Conservation (phyloP, 2,113 vertebrate species). For the Pluvialis apricaria region DNA sequence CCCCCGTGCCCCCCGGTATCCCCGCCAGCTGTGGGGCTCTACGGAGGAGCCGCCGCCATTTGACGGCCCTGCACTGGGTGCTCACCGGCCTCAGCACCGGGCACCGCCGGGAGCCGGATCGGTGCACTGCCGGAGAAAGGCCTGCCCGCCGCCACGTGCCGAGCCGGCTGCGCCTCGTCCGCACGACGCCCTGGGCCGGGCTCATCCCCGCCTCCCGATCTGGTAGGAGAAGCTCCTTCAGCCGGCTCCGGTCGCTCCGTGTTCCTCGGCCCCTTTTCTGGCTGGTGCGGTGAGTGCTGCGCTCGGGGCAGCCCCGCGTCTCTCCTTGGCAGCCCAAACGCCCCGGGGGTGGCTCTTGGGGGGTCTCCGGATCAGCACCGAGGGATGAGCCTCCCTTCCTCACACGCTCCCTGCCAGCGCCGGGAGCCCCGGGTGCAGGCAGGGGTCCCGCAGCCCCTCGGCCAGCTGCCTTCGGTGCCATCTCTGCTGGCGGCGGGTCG, state of each 20-base stretch:
- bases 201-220: neutral
- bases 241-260: no score
- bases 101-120: neutral
- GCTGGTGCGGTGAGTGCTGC: neutral
- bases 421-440: neutral
- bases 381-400: neutral
- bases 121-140: neutral
- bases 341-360: neutral
- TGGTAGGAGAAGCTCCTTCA: neutral
- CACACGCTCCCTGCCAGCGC: neutral
- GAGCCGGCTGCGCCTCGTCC: neutral
- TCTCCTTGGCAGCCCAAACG: neutral
- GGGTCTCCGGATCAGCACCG: neutral
- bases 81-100: neutral
- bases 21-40: neutral
- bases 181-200: neutral
- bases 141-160: neutral
- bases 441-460: neutral
- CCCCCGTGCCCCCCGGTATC: no score
- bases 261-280: neutral
- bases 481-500: neutral
- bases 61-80: neutral
- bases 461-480: no score
- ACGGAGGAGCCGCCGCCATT: neutral
- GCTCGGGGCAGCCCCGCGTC: neutral